Percentiles rank a stretch among this genome's conserved stretches.
phyloP scores from a whole-genome alignment of 2,797 vertebrate species.

The Sebastes goodei region DNA sequence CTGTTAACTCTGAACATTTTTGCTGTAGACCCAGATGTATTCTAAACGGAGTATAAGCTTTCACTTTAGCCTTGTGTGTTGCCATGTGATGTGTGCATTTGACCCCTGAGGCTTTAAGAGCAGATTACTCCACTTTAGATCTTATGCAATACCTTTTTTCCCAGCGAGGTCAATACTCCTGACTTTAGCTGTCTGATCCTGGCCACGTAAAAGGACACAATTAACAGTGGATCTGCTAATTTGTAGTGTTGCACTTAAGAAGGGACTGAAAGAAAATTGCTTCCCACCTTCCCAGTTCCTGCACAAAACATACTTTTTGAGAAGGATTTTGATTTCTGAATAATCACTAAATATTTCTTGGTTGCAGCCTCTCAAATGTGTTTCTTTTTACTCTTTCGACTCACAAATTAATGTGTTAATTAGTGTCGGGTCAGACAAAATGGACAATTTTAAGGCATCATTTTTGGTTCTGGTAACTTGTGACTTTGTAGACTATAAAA shows the following conservation, averaged over 20 bases:
- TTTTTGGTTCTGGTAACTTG: not conserved
- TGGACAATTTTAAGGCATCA: not conserved
- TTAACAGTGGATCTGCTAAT: not conserved
- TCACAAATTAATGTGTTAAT: not conserved
- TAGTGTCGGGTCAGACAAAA: not conserved
- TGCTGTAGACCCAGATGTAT: not conserved
- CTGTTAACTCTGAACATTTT: not conserved
- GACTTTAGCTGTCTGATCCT: conserved; percentile 27
- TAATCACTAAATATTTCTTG: not conserved
- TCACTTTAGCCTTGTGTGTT: not conserved
- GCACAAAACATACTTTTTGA: not conserved
- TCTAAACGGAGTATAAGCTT: not conserved
- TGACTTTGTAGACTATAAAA: not conserved
- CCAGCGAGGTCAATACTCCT: conserved; percentile 1
- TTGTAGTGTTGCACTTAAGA: not conserved
- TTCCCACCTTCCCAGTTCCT: not conserved
- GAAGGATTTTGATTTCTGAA: not conserved
- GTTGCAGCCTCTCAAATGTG: not conserved
- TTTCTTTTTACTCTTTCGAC: not conserved
- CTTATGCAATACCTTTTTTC: conserved; percentile 37
- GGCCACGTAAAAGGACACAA: not conserved
- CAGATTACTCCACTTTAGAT: conserved; percentile 48
- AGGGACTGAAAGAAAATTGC: not conserved
- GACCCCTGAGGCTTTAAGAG: conserved; percentile 21
- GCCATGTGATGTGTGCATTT: not conserved